Base-by-base conservation (phyloP, 1,140 invertebrate genomes). In the Lordiphosa collinella region DNA sequence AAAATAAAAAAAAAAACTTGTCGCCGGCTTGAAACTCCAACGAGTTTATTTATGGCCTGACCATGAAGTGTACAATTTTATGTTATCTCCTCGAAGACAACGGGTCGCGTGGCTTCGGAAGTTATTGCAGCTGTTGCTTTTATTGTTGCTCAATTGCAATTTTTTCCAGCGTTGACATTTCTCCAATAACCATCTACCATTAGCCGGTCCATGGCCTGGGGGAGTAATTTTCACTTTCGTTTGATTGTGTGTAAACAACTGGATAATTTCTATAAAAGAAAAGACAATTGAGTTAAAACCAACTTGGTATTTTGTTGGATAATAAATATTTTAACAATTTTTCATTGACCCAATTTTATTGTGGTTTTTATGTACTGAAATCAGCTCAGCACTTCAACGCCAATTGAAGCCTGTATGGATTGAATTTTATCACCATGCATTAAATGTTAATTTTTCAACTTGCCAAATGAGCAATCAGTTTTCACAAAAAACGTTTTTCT, bases 221-320 rank as follows among this genome's bases (percentile, higher is more conserved):
- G 53, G 56, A 8, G 25, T 11, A 54, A 80, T 80, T 79, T 79
- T 79, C 75, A 79, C 75, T 79, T 79, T 79, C 75, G 50, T 70
- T 67, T 46, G 53, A 49, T 54, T 25, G 41, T 51, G 65, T 51
- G 22, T 38, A 36, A 40, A 80, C 74, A 74, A 49, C 48, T 57
- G 44, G 52, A 38, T 14, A 22, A 40, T 7, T 44, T 35, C 64
- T 38, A 57, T 29, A 29, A 29, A 5, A 8, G 25, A 29, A 29
- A 29, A 29, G n/a, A n/a, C 16, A 37, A 37, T 3, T 10, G 1
- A 9, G 6, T 3, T 1, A 8, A 10, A 12, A 43, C 9, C 16
- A 31, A 18, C 1, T 13, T 22, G 2, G 1, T 1, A 9, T 9
- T 11, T 14, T 12, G n/a, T 31, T 0, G 3, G 8, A 13, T 34